Evolutionary conservation across 1,140 invertebrate species (phyloP).

Genomic region (Gonioctena quinquepunctata): DNA sequence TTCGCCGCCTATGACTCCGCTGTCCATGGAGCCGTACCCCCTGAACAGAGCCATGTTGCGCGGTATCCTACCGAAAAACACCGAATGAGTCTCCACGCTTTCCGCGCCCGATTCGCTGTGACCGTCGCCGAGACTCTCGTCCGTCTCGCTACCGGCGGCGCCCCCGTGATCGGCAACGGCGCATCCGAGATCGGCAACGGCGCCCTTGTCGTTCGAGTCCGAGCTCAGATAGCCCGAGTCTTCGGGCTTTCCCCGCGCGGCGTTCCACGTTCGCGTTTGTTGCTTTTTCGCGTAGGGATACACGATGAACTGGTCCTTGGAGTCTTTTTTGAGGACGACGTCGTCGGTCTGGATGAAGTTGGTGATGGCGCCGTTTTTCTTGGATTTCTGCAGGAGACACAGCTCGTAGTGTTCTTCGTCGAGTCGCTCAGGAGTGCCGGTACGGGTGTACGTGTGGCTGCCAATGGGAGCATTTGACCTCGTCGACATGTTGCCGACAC

Average conservation of each 20-base stretch:
- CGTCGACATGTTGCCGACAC: conserved; percentile 54
- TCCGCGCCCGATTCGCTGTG: conserved; percentile 83
- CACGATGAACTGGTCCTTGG: conserved; percentile 12
- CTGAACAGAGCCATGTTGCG: conserved; percentile 42
- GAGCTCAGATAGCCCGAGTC: conserved; percentile 79
- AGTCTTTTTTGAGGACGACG: conserved; percentile 23
- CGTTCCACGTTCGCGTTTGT: conserved; percentile 23
- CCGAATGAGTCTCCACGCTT: conserved; percentile 81
- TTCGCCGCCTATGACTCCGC: conserved; percentile 31
- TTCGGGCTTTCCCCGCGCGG: conserved; percentile 54
- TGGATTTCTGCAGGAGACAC: conserved; percentile 28
- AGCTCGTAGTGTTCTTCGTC: conserved; percentile 20
- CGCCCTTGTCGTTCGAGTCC: conserved; percentile 69
- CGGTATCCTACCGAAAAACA: conserved; percentile 71
- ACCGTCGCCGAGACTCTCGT: conserved; percentile 72
- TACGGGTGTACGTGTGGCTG: not conserved
- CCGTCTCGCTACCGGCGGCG: conserved; percentile 69
- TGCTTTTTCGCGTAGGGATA: too few species aligned
- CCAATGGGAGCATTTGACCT: conserved; percentile 1
- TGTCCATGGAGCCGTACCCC: conserved; percentile 27
- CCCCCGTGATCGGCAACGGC: not conserved
- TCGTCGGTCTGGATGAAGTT: conserved; percentile 26
- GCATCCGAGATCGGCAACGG: conserved; percentile 16
- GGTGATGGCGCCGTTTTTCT: conserved; percentile 20
- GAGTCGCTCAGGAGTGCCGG: conserved; percentile 45